These are phyloP conservation scores for Nineta flava DNA, from an alignment of 2,888 invertebrate genomes.

Conservation along the genomic window DNA sequence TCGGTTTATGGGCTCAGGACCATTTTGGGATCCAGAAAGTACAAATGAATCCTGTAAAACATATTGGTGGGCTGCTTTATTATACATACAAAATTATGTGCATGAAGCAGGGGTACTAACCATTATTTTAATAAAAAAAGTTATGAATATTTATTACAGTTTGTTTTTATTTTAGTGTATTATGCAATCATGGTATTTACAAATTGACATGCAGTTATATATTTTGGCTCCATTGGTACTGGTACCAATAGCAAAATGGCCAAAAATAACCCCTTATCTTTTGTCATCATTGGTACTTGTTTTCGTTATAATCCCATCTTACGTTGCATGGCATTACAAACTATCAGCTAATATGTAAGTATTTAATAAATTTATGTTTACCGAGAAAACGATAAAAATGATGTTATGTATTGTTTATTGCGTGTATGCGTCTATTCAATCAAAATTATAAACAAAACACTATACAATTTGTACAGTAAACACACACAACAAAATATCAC, in stretches of 20 bases:
- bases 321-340: slow-evolving; percentile 16
- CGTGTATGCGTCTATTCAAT: too few relatives aligned
- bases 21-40: slow-evolving; percentile 25
- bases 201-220: slow-evolving; percentile 25
- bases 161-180: slow-evolving; percentile 12
- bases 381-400: too few relatives aligned
- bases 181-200: slow-evolving; percentile 25
- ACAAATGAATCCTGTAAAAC: slow-evolving; percentile 18
- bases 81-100: slow-evolving; percentile 28
- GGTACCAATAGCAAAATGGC: slow-evolving; percentile 18
- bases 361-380: too few relatives aligned
- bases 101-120: slow-evolving; percentile 12
- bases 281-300: slow-evolving; percentile 13
- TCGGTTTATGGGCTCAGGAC: slow-evolving; percentile 31
- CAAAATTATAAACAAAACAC: too few relatives aligned
- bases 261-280: slow-evolving; percentile 15
- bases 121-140: not conserved
- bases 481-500: too few relatives aligned
- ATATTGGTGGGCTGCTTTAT: slow-evolving; percentile 27
- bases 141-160: not conserved
- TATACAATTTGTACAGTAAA: too few relatives aligned
- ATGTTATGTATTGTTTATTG: too few relatives aligned
- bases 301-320: slow-evolving; percentile 17
- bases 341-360: slow-evolving; percentile 13
- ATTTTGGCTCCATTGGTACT: slow-evolving; percentile 22